Conservation (phyloP, 2,797 vertebrate species). For the Chrysocyon brachyurus region DNA sequence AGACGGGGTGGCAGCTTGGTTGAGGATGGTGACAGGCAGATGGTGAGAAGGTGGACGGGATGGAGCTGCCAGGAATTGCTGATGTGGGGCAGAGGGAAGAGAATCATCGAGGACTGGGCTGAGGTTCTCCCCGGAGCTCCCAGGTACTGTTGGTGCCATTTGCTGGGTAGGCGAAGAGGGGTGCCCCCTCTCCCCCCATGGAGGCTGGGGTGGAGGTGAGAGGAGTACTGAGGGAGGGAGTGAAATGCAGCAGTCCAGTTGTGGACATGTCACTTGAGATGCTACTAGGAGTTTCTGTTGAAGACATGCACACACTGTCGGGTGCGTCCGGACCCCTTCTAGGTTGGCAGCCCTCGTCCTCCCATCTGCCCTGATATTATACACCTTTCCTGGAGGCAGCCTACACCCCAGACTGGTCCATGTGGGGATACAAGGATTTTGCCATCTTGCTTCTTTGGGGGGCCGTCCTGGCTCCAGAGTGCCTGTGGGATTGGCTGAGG, state of each 20-base stretch:
- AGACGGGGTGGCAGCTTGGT: neutral
- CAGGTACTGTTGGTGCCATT: neutral
- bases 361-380: neutral
- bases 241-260: neutral
- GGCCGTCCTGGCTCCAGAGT: neutral
- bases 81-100: neutral
- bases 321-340: rapidly evolving
- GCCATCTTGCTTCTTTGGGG: neutral
- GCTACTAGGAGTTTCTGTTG: neutral
- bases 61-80: neutral
- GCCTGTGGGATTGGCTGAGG: neutral
- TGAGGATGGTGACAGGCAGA: neutral
- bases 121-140: neutral
- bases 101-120: neutral
- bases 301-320: rapidly evolving
- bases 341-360: neutral
- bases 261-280: neutral
- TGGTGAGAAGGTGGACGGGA: rapidly evolving
- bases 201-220: no score
- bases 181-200: no score
- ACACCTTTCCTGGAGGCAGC: neutral
- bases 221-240: neutral
- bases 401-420: neutral
- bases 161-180: neutral
- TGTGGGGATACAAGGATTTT: neutral